These are phyloP conservation scores for Tinea pellionella DNA, from an alignment of 2,888 invertebrate genomes.

Conservation along the genomic window DNA sequence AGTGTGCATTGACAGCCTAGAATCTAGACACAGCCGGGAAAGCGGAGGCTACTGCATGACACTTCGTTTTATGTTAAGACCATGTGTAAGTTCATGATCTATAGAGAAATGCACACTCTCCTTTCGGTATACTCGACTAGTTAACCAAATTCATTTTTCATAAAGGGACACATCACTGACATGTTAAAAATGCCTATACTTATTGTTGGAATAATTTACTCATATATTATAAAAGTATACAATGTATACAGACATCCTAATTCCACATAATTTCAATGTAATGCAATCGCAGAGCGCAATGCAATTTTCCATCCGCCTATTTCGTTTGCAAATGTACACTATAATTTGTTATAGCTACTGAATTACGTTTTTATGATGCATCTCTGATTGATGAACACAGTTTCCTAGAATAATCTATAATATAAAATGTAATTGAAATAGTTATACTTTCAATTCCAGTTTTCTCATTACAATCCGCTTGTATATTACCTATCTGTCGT, in stretches of 20 bases:
- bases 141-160: too few relatives aligned
- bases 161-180: too few relatives aligned
- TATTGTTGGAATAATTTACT: background rate
- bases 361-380: conserved; percentile 7
- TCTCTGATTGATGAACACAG: background rate
- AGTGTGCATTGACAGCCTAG: too few relatives aligned
- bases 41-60: too few relatives aligned
- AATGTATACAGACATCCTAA: background rate
- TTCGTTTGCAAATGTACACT: background rate
- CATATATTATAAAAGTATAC: background rate
- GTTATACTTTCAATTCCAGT: background rate
- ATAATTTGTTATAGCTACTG: conserved; percentile 8
- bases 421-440: background rate
- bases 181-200: too few relatives aligned
- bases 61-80: too few relatives aligned
- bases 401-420: background rate
- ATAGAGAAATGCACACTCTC: too few relatives aligned
- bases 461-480: background rate
- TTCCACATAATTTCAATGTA: conserved; percentile 11
- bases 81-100: too few relatives aligned
- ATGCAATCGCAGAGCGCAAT: conserved; percentile 2
- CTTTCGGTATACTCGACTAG: too few relatives aligned
- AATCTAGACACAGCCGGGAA: too few relatives aligned
- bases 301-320: conserved; percentile 5
- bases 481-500: too few relatives aligned